Evolutionary conservation across 2,113 vertebrate species (phyloP).

Genomic region (Ia io): DNA sequence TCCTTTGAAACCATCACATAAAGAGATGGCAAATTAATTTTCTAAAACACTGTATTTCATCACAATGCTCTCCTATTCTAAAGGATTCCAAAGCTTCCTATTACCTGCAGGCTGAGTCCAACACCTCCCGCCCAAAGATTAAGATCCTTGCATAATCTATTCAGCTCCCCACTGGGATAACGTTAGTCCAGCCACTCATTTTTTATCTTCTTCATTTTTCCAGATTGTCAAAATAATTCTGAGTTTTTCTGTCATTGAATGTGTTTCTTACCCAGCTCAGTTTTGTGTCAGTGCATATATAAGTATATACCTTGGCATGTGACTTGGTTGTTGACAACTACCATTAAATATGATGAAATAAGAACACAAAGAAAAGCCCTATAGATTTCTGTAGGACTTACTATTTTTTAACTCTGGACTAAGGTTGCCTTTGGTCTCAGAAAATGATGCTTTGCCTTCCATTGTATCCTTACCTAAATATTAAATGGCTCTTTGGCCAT

Average conservation of each 20-base stretch:
- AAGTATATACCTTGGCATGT: not conserved
- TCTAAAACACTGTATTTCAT: not conserved
- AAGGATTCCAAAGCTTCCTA: not conserved
- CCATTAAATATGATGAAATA: not conserved
- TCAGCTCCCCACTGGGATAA: not conserved
- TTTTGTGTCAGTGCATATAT: not conserved
- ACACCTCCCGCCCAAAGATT: not conserved
- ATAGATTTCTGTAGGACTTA: not conserved
- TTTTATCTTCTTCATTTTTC: not conserved
- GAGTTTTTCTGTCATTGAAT: not conserved
- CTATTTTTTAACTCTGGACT: not conserved
- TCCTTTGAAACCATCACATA: not conserved
- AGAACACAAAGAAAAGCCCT: not conserved
- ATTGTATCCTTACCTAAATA: not conserved
- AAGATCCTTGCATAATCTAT: not conserved
- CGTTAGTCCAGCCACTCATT: not conserved
- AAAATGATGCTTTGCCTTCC: not conserved
- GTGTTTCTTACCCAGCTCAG: not conserved
- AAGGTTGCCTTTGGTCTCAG: not conserved
- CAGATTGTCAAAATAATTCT: slow-evolving; percentile 16
- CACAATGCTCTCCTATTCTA: not conserved
- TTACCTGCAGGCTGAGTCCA: not conserved
- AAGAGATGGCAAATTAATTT: not conserved
- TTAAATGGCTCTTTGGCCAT: not conserved
- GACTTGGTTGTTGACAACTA: not conserved